Evolutionary conservation across 2,113 vertebrate genomes (phyloP).

Genomic region (Erinaceus europaeus): DNA sequence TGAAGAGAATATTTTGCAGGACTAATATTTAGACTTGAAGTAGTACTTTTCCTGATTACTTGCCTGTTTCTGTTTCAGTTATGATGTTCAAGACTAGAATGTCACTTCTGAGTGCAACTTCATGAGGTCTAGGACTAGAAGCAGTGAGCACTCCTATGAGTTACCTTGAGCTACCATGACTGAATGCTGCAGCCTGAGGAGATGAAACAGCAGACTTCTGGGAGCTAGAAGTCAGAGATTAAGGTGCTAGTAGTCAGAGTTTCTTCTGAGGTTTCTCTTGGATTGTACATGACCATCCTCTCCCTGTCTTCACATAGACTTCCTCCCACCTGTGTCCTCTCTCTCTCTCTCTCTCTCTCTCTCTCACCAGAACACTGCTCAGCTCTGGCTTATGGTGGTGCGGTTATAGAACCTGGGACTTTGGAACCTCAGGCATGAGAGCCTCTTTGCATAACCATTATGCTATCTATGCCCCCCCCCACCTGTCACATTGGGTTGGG

Average conservation of each 20-base stretch:
- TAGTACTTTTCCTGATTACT: not conserved
- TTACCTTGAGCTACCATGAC: rapidly evolving
- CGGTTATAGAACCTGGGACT: too few species aligned
- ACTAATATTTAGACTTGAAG: not conserved
- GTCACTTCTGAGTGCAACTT: not conserved
- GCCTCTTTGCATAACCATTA: too few species aligned
- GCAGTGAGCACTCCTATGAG: not conserved
- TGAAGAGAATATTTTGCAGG: not conserved
- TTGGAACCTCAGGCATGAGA: too few species aligned
- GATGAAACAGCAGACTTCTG: not conserved
- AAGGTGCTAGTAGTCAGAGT: not conserved
- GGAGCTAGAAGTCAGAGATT: not conserved
- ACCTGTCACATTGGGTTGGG: not conserved
- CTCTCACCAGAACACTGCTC: too few species aligned
- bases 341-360: too few species aligned
- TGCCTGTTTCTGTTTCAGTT: too few species aligned
- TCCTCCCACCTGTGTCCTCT: too few species aligned
- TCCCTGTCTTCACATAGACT: not conserved
- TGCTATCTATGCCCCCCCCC: too few species aligned
- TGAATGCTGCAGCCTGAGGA: rapidly evolving
- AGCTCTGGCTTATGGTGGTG: too few species aligned
- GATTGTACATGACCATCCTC: not conserved
- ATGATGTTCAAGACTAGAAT: not conserved
- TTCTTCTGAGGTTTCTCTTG: too few species aligned
- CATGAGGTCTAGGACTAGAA: not conserved